Evolutionary conservation across 2,888 invertebrate genomes (phyloP).

Genomic region (Pyrrhosoma nymphula): DNA sequence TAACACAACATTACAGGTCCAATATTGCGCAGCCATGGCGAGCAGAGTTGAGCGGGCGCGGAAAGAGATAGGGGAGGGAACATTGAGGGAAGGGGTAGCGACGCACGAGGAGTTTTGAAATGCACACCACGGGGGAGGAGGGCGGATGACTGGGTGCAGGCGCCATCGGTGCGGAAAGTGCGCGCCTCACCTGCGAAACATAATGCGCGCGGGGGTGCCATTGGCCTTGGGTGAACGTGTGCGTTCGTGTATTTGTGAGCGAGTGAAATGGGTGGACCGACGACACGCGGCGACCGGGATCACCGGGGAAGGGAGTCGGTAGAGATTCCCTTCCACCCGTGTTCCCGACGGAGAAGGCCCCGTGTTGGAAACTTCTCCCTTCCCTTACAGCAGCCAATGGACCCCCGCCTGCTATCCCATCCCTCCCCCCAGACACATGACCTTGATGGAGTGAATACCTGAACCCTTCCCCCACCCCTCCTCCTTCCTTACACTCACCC

Average conservation of each 20-base stretch:
- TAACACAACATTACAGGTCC: neutral
- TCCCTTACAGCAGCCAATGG: neutral
- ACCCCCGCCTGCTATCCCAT: neutral
- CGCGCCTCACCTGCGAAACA: neutral
- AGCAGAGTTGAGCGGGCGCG: neutral
- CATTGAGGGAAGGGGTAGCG: neutral
- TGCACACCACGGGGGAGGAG: neutral
- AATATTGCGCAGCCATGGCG: neutral
- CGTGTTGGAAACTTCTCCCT: neutral
- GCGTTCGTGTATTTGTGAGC: neutral
- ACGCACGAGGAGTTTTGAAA: neutral
- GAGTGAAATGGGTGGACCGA: too few species aligned
- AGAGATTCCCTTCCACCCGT: neutral
- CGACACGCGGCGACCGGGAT: too few species aligned
- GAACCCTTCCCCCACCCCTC: neutral
- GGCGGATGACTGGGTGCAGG: neutral
- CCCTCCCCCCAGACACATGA: too few species aligned
- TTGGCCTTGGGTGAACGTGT: neutral
- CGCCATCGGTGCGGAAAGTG: neutral
- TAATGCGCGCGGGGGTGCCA: neutral
- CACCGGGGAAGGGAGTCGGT: neutral
- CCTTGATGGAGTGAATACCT: neutral
- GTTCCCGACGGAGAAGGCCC: neutral
- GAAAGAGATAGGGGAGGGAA: neutral
- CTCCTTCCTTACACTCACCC: neutral